phyloP scores from a whole-genome alignment of 2,113 vertebrate genomes.

The Nanorana parkeri region DNA sequence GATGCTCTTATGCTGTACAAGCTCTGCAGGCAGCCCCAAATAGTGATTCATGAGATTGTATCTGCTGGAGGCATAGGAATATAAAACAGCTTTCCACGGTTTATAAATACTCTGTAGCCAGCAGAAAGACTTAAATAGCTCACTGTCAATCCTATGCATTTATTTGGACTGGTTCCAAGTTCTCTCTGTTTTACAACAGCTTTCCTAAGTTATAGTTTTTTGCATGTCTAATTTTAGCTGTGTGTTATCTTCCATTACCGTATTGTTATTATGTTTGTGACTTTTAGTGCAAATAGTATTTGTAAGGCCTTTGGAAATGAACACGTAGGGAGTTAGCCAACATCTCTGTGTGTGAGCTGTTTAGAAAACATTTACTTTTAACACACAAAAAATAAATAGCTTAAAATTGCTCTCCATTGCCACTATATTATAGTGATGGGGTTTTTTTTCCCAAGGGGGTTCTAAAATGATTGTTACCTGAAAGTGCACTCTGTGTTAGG shows the following conservation, averaged over 20 bases:
- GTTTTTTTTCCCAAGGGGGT: conserved; percentile 6
- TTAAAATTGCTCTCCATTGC: conserved; percentile 33
- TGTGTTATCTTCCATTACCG: conserved; percentile 50
- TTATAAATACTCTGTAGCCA: conserved; percentile 50
- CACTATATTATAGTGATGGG: conserved; percentile 21
- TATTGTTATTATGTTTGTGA: conserved; percentile 49
- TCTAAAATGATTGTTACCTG: conserved; percentile 35
- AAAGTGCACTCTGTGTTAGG: conserved; percentile 30
- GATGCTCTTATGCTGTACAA: conserved; percentile 13
- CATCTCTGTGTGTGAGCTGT: conserved; percentile 54
- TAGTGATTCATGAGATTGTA: conserved; percentile 45
- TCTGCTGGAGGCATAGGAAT: conserved; percentile 51
- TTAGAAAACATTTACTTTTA: conserved; percentile 53
- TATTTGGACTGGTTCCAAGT: conserved; percentile 43
- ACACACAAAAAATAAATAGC: conserved; percentile 53
- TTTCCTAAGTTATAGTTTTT: conserved; percentile 55
- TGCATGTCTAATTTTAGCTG: conserved; percentile 54
- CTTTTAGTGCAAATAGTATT: conserved; percentile 52
- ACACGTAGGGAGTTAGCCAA: conserved; percentile 53
- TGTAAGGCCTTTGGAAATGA: conserved; percentile 56
- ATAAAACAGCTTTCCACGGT: conserved; percentile 31
- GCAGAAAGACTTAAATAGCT: conserved; percentile 55
- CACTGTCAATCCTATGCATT: conserved; percentile 48
- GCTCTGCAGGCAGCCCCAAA: conserved; percentile 18
- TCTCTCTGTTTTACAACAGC: conserved; percentile 48